These are phyloP conservation scores for Nothoprocta pentlandii DNA, from an alignment of 2,113 vertebrate genomes.

Conservation along the genomic window DNA sequence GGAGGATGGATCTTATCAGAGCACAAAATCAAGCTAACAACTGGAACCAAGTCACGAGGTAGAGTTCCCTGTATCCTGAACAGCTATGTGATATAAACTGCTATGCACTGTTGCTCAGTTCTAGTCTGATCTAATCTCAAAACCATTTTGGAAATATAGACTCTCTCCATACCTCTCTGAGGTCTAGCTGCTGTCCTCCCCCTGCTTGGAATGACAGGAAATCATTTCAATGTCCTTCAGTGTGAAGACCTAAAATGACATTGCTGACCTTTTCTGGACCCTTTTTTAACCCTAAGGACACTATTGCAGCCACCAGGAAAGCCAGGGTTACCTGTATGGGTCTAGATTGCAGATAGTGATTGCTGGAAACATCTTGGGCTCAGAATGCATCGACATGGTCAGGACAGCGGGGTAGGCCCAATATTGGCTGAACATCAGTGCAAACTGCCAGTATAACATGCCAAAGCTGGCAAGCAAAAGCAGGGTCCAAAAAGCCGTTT, in stretches of 20 bases:
- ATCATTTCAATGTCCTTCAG: background rate
- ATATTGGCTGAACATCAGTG: slow-evolving; percentile 66
- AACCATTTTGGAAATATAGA: background rate
- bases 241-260: background rate
- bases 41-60: background rate
- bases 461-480: slow-evolving; percentile 69
- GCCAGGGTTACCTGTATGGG: slow-evolving; percentile 56
- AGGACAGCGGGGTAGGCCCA: slow-evolving; percentile 64
- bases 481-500: slow-evolving; percentile 68
- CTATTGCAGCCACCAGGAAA: background rate
- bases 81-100: background rate
- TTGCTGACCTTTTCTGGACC: background rate
- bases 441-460: slow-evolving; percentile 76
- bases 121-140: background rate
- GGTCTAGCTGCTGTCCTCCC: background rate
- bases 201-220: background rate
- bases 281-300: too few species aligned
- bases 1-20: background rate
- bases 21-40: background rate
- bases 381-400: slow-evolving; percentile 55
- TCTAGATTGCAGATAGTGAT: slow-evolving; percentile 79
- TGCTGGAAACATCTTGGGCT: slow-evolving; percentile 69
- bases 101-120: background rate
- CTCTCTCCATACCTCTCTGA: background rate
- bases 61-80: slow-evolving; percentile 2